Evolutionary conservation across 2,888 invertebrate genomes (phyloP).

Genomic region (Fabriciana adippe): DNA sequence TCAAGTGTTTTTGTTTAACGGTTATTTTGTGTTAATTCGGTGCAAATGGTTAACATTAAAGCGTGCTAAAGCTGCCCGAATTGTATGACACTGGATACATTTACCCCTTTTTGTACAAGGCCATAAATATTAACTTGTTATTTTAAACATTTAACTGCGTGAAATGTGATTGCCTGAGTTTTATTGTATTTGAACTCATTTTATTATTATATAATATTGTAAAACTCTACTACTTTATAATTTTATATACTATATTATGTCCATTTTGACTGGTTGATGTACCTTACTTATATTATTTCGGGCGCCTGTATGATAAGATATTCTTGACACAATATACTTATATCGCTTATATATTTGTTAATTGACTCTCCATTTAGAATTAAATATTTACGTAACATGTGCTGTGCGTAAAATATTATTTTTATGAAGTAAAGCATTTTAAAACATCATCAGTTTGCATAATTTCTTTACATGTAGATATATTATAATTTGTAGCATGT

Average conservation of each 20-base stretch:
- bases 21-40: conserved; percentile 71
- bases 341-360: too few relatives aligned
- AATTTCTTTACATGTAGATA: conserved; percentile 11
- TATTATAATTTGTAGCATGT: conserved; percentile 11
- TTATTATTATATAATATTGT: too few relatives aligned
- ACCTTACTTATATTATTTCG: too few relatives aligned
- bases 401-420: too few relatives aligned
- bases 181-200: background rate
- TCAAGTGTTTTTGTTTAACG: conserved; percentile 64
- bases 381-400: too few relatives aligned
- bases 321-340: too few relatives aligned
- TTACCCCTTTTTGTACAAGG: conserved; percentile 46
- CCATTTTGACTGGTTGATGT: too few relatives aligned
- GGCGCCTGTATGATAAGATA: too few relatives aligned
- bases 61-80: conserved; percentile 9
- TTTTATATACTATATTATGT: too few relatives aligned
- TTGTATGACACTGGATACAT: background rate
- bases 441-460: background rate
- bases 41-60: conserved; percentile 21
- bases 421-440: too few relatives aligned
- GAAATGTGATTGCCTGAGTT: conserved; percentile 11
- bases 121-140: conserved; percentile 75
- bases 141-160: conserved; percentile 68
- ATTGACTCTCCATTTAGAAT: too few relatives aligned
- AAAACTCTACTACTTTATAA: too few relatives aligned